Percentiles rank a stretch among this genome's conserved stretches.
Conservation (phyloP, 1,140 invertebrate species). For the Atta colombica region DNA sequence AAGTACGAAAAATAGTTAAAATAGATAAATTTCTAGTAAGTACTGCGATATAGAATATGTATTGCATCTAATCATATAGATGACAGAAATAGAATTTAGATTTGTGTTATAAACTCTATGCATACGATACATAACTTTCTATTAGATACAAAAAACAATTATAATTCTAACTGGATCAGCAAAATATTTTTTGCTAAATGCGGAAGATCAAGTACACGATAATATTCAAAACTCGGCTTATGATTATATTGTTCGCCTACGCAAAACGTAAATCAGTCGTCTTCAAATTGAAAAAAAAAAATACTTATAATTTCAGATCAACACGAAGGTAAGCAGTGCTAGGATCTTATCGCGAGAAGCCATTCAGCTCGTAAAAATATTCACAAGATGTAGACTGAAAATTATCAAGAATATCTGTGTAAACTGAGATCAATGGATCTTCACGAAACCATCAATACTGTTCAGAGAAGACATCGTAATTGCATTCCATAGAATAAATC, state of each 20-base stretch:
- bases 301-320: constrained; percentile 15
- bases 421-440: neutral
- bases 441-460: neutral
- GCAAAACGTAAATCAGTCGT: neutral
- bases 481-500: neutral
- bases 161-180: too few species aligned
- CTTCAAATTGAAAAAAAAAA: neutral
- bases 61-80: too few species aligned
- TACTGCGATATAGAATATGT: too few species aligned
- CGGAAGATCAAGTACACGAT: neutral
- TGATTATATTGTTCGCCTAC: neutral
- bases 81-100: too few species aligned
- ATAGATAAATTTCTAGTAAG: too few species aligned
- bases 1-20: too few species aligned
- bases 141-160: too few species aligned
- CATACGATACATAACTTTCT: too few species aligned
- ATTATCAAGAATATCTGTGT: neutral
- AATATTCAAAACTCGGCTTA: neutral
- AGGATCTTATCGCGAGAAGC: neutral
- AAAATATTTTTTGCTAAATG: too few species aligned
- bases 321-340: neutral
- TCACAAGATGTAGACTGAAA: neutral
- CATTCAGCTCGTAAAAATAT: neutral
- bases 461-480: neutral
- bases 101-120: too few species aligned